These are phyloP conservation scores for Drosophila kepulauana DNA, from an alignment of 1,140 invertebrate species.

Conservation along the genomic window DNA sequence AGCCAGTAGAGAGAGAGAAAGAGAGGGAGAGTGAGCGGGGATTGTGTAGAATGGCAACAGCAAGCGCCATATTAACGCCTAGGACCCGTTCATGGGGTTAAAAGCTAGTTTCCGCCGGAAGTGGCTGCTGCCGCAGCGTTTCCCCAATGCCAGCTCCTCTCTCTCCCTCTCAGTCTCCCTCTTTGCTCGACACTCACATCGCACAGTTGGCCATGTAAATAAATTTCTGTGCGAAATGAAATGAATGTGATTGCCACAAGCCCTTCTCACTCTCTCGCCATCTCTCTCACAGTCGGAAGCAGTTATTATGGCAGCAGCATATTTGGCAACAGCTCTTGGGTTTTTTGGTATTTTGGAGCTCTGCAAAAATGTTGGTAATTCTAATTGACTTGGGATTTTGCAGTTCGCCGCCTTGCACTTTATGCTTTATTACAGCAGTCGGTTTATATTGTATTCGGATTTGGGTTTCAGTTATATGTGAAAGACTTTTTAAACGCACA, in stretches of 20 bases:
- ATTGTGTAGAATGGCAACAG: constrained; percentile 10
- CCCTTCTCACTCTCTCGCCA: constrained; percentile 10
- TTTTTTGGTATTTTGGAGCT: constrained; percentile 34
- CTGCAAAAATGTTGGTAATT: constrained; percentile 49
- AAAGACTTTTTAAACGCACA: too few relatives aligned
- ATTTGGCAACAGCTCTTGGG: constrained; percentile 59
- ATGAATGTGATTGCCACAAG: constrained; percentile 79
- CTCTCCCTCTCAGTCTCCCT: too few relatives aligned
- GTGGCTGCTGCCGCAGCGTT: constrained; percentile 74
- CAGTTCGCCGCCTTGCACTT: constrained; percentile 46
- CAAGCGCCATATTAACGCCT: constrained; percentile 80
- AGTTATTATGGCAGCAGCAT: constrained; percentile 77
- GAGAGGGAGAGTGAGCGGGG: background rate
- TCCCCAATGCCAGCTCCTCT: constrained; percentile 30
- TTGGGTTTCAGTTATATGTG: background rate
- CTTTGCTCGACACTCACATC: background rate
- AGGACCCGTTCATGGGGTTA: constrained; percentile 81
- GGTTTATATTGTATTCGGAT: constrained; percentile 17
- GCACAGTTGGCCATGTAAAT: constrained; percentile 70
- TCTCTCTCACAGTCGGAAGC: constrained; percentile 56
- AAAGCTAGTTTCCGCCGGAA: constrained; percentile 83
- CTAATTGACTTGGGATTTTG: constrained; percentile 69
- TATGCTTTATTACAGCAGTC: constrained; percentile 30
- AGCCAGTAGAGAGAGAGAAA: constrained; percentile 17
- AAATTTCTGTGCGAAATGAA: constrained; percentile 80